Evolutionary conservation across 2,888 invertebrate species (phyloP), one percentile per base, ranked within the genome.

Genomic region (Ophioninae sp.): DNA sequence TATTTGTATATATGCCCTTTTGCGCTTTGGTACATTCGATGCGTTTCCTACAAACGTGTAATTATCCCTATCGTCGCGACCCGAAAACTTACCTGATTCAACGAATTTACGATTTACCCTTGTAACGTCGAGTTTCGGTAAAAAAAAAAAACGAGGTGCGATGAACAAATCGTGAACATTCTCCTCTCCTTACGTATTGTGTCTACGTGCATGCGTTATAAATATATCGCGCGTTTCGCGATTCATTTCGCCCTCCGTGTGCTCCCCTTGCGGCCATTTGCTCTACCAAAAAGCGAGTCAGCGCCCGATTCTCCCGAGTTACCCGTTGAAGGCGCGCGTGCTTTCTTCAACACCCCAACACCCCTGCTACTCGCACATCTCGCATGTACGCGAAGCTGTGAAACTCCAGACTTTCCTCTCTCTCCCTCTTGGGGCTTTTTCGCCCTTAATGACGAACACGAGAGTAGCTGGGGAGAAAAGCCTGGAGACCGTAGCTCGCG

Each of bases 221-320:
- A 9, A 63, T 7, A 41, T 30, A 63, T 51, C 23, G 51, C 6
- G 10, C 51, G 30, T 30, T 59, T 65, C 51, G 51, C 51, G 74
- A 68, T 85, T 83, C 63, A 65, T 82, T 82, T 75, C 65, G n/a
- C 44, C 76, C 58, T 67, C 22, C 22, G 68, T 68, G 61, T 59
- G 37, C 17, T 61, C 61, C 69, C 68, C 56, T 82, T 30, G 22
- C 68, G 61, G 51, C 68, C 44, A 22, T 68, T 80, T 56, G 17
- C 67, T 67, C 74, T 74, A 75, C 51, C 17, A 13, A 44, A 61
- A 41, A 9, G 10, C 20, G 6, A 37, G 20, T n/a, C 61, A 68
- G 61, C 68, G 77, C 44, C 41, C 23, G 41, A 30, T 64, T n/a
- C 37, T 64, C 64, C 23, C 64, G 61, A 61, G 61, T 51, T 37